Base-by-base conservation (phyloP, 1,140 invertebrate genomes). In the Euura saliciscinereae region DNA sequence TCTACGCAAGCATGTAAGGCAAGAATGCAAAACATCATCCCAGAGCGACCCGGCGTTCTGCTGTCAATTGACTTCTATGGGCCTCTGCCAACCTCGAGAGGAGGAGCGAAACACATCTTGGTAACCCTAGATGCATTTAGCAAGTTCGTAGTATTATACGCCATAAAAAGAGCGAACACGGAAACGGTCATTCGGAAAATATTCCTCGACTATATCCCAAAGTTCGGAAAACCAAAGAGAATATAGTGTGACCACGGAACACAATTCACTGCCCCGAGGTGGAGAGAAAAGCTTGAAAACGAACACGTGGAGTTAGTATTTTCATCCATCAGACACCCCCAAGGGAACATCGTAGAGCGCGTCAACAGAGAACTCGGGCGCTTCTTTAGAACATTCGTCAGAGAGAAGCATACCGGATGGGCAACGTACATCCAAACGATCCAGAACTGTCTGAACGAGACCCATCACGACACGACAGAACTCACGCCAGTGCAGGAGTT, bases 331-430 rank as follows among this genome's bases (percentile, higher is more conserved):
- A 0, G 74, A 76, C 69, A 72, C 44, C 74, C 71, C 11, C 73
- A 77, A 65, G 51, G 45, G 6, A 73, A 78, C 43, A 73, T 75
- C 1, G 67, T 75, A 0, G 75, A 76, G 66, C 13, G 73, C 1
- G 72, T 71, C 0, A 76, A 75, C 28, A n/a, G 70, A 2, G 71
- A 64, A 2, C 13, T 75, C 1, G 70, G 71, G 51, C 73, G 73
- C 0, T 71, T 71, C 65, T 74, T 75, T 1, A n/a, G 77, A 2
- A 68, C 78, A 0, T 86, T 76, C 71, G 75, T 84, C 0, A 71
- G 78, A 8, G 70, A 82, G 4, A 80, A 85, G 72, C 85, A 87
- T 44, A 69, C 75, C 51, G 70, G 73, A 68, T 88, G 85, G 86
- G 85, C 28, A 28, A 28, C 28, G 28, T 28, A 28, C 28, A 28